Percentiles rank a stretch among this genome's conserved stretches.
These are phyloP conservation scores for Scaptomyza montana DNA, from an alignment of 1,140 invertebrate genomes.

Conservation along the genomic window DNA sequence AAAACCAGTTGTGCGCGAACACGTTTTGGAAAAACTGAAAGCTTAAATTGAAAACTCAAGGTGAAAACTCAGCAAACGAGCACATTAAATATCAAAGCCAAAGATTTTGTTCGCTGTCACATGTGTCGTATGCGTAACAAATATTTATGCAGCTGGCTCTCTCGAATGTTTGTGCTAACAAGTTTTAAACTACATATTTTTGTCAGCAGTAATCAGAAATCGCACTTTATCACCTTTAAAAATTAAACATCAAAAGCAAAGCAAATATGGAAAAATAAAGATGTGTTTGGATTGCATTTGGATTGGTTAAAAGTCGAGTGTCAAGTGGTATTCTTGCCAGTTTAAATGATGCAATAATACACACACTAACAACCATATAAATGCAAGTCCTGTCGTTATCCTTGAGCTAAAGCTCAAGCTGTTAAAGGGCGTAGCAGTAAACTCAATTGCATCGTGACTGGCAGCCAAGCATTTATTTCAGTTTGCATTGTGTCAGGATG, in stretches of 20 bases:
- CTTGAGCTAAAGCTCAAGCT: constrained; percentile 20
- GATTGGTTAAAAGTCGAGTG: constrained; percentile 41
- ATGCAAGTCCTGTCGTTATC: background rate
- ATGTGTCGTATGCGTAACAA: constrained; percentile 77
- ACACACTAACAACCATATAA: constrained; percentile 23
- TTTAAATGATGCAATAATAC: constrained; percentile 67
- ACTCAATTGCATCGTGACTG: constrained; percentile 2
- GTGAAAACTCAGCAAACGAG: constrained; percentile 16
- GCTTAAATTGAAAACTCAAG: constrained; percentile 35
- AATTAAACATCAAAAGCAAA: constrained; percentile 10
- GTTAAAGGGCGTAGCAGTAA: constrained; percentile 12
- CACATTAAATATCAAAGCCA: background rate
- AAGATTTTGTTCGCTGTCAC: constrained; percentile 34
- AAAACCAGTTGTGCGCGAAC: constrained; percentile 25
- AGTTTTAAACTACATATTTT: constrained; percentile 3
- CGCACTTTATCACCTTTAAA: constrained; percentile 5
- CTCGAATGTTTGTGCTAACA: background rate
- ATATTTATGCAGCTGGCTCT: constrained; percentile 66
- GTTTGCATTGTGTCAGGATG: constrained; percentile 8
- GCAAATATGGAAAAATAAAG: background rate
- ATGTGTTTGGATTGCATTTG: constrained; percentile 29
- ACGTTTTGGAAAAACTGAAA: constrained; percentile 36
- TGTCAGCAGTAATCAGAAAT: constrained; percentile 5
- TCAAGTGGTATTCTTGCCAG: constrained; percentile 61
- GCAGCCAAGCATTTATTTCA: constrained; percentile 21